phyloP scores from a whole-genome alignment of 2,797 vertebrate species.

The Parauchenoglanis punctatus region DNA sequence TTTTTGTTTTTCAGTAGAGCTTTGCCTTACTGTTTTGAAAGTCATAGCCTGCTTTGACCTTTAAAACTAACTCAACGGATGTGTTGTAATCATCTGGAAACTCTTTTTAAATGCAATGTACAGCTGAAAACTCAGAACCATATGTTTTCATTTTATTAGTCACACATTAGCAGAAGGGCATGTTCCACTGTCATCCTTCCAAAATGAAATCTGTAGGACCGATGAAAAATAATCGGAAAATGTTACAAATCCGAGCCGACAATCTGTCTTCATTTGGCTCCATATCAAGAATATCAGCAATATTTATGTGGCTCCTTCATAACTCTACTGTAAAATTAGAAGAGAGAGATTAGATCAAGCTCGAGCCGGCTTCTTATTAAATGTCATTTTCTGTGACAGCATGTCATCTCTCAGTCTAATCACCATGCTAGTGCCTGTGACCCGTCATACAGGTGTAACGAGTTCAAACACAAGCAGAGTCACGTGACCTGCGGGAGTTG shows the following conservation, averaged over 20 bases:
- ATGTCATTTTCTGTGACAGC: too few relatives aligned
- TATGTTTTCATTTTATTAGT: background rate
- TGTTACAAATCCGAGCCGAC: background rate
- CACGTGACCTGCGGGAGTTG: background rate
- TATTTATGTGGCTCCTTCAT: background rate
- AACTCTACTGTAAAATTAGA: constrained; percentile 1
- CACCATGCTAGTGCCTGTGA: background rate
- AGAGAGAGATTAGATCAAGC: background rate
- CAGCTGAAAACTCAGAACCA: background rate
- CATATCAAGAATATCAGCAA: constrained; percentile 5
- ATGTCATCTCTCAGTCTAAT: background rate
- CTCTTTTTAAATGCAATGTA: background rate
- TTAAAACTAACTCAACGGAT: background rate
- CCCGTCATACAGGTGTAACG: background rate
- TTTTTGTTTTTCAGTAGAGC: background rate
- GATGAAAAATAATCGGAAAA: background rate
- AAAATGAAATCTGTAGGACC: background rate
- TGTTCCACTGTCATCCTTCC: background rate
- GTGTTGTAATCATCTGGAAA: background rate
- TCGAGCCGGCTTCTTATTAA: background rate
- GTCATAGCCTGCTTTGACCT: background rate
- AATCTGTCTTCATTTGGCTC: constrained; percentile 4
- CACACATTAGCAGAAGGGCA: background rate
- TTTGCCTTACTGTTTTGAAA: background rate
- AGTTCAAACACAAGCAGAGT: background rate